These are phyloP conservation scores for Drosophila auraria DNA, from an alignment of 1,140 invertebrate species.

Conservation along the genomic window DNA sequence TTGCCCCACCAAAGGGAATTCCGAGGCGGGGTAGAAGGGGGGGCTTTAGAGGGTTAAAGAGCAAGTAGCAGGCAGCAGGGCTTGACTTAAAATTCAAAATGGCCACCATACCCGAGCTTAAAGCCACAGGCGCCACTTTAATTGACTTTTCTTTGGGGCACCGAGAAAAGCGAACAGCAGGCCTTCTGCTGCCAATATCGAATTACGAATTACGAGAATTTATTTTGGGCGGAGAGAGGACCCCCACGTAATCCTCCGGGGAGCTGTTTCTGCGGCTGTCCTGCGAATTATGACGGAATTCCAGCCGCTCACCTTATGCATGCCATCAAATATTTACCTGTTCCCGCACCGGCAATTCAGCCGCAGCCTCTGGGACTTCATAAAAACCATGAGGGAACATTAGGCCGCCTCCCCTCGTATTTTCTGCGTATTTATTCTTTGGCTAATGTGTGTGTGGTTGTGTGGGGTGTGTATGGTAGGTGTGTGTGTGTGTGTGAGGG, in stretches of 20 bases:
- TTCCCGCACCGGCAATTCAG: constrained; percentile 15
- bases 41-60: constrained; percentile 11
- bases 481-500: background rate
- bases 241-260: constrained; percentile 5
- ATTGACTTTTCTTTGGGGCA: constrained; percentile 19
- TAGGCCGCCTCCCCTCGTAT: constrained; percentile 17
- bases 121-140: constrained; percentile 24
- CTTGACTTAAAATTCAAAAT: constrained; percentile 50
- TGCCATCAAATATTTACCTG: constrained; percentile 52
- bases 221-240: constrained; percentile 5
- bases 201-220: constrained; percentile 23
- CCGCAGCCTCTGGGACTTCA: constrained; percentile 38
- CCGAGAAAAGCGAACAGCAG: background rate
- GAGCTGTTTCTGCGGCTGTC: constrained; percentile 30
- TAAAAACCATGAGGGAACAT: constrained; percentile 47
- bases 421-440: constrained; percentile 45
- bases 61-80: background rate
- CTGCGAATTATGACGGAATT: constrained; percentile 48
- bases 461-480: background rate
- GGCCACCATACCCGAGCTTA: constrained; percentile 34
- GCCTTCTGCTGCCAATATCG: constrained; percentile 6
- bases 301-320: constrained; percentile 44
- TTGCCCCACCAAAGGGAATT: constrained; percentile 23
- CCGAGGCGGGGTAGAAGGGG: background rate
- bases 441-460: constrained; percentile 32